Evolutionary conservation across 2,113 vertebrate genomes (phyloP), one percentile per base, ranked within the genome.

Genomic region (Salvator merianae): DNA sequence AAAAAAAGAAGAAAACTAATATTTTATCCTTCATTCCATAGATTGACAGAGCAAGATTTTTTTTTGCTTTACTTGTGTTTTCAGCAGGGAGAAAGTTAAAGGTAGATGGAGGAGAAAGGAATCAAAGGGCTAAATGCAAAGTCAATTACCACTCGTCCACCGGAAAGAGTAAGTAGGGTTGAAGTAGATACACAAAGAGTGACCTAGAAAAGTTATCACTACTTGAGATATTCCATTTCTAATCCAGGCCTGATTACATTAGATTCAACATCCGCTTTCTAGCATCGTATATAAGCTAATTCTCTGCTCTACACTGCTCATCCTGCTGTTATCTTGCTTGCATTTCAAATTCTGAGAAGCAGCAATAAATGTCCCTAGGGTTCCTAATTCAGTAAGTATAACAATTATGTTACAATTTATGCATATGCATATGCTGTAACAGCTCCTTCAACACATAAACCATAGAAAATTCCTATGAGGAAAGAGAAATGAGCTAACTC

Each of bases 331-430:
- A 87, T 84, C 59, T 50, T 83, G 53, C 83, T 74, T 84, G 74
- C 84, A 83, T 77, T 83, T 8, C 50, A 79, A 20, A 4, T 82
- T 66, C 72, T 69, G 55, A 84, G 38, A 87, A 81, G 43, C 80
- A 86, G 63, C 69, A 73, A 72, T 69, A 77, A 71, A 79, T 77
- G 84, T 91, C 88, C 85, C 86, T 50, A 62, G 74, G 79, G 87
- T n/a, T 89, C 70, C 88, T 79, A 77, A 50, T 79, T 90, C 82
- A 86, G 32, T 47, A 81, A 86, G 30, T 26, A 50, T 0, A 32
- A 59, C 84, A 84, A 82, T 82, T 82, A 82, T 63, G 47, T 34
- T 80, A 36, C 53, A 77, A 38, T 3, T 1, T 79, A 75, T 68
- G 82, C 4, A 0, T 0, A 0, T 6, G 28, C 20, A 72, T 53